A percentile compares a stretch with the other conserved stretches of the same genome.
Evolutionary conservation across 2,888 invertebrate genomes (phyloP).

Genomic region (Cacoxenus indagator): DNA sequence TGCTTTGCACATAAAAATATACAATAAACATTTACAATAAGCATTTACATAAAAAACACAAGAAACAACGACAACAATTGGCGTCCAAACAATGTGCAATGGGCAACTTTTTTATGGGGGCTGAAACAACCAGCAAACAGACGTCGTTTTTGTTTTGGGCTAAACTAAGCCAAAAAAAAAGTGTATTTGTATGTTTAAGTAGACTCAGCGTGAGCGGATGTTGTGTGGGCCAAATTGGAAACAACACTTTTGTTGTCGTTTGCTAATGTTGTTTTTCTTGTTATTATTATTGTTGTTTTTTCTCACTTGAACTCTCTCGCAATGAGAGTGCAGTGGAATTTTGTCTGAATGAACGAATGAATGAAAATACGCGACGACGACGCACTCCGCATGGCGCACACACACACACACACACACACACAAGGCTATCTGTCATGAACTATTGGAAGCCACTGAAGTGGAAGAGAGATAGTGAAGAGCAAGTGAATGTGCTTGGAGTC

Average conservation of each 20-base stretch:
- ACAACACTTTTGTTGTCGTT: background rate
- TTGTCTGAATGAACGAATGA: background rate
- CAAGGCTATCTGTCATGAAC: background rate
- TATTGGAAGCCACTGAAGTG: background rate
- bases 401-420: background rate
- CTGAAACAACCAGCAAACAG: background rate
- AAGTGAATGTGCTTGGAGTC: background rate
- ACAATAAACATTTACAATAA: background rate
- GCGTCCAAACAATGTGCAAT: background rate
- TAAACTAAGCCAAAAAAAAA: background rate
- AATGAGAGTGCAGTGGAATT: background rate
- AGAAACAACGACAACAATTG: background rate
- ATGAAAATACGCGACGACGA: background rate
- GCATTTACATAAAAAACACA: background rate
- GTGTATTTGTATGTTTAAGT: background rate
- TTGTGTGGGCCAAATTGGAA: background rate
- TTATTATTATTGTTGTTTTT: background rate
- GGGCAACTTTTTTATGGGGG: background rate
- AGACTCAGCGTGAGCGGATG: background rate
- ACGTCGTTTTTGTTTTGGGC: background rate
- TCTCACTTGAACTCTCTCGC: conserved; percentile 1
- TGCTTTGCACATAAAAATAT: background rate
- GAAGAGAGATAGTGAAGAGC: conserved; percentile 20
- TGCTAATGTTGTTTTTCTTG: background rate
- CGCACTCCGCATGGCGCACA: background rate